Base-by-base conservation (phyloP, 2,888 invertebrate species). In the Mechanitis mazaeus region DNA sequence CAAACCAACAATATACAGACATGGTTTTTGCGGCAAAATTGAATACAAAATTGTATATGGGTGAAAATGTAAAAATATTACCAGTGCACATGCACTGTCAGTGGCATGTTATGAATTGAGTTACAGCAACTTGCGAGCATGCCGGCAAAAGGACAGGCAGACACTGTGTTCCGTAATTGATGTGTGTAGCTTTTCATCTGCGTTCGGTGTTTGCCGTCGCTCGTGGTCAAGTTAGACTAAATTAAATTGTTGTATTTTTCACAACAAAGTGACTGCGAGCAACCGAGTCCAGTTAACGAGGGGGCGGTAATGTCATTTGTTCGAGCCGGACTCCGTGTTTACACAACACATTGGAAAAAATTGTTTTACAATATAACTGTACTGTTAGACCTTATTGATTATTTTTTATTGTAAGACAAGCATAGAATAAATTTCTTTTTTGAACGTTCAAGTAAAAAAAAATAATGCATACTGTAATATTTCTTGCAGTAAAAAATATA, bases 221-320 rank as follows among this genome's bases (percentile, higher is more conserved):
- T 76, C 69, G 79, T 76, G 83, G 84, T 82, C 78, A 85, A 85
- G 84, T 87, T 87, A 78, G 82, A 80, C 84, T 78, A 87, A 89
- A 89, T 89, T 86, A 88, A 87, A 87, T 87, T 87, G 84, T 85
- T 85, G 82, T 85, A 85, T 87, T 88, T 88, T 87, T 85, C 77
- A 78, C 80, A 80, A 79, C 81, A 79, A 82, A 86, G 86, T 81
- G 76, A 81, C 80, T 75, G 74, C 78, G 77, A 75, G 78, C 77
- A 75, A 73, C 78, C 72, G 75, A 71, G 74, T 75, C 72, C 69
- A 69, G 76, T 77, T 84, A 84, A 83, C 83, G 84, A 79, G 77
- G 72, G 76, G 72, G 74, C 72, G 75, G 75, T 83, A 83, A 83
- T 81, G 75, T 80, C 78, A 74, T 85, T 84, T 80, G 73, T 74